phyloP scores from a whole-genome alignment of 2,797 vertebrate species.

The Pristis pectinata region DNA sequence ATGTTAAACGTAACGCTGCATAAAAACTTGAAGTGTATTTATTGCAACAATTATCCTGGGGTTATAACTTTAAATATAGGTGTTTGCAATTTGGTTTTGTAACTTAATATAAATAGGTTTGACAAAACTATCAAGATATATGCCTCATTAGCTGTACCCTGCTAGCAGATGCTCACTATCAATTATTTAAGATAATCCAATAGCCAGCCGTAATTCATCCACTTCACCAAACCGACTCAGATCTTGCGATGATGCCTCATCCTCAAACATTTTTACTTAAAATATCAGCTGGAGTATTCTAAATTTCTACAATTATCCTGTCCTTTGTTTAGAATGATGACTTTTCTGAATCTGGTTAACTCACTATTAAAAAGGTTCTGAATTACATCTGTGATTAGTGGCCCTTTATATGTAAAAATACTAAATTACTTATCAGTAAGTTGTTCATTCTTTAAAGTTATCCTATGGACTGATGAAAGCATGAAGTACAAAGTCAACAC shows the following conservation, averaged over 20 bases:
- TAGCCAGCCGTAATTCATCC: not conserved
- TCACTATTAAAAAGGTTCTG: not conserved
- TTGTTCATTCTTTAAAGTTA: not conserved
- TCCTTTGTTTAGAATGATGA: not conserved
- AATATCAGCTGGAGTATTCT: not conserved
- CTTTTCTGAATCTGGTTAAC: not conserved
- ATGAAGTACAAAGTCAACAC: not conserved
- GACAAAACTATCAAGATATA: not conserved
- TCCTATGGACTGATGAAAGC: not conserved
- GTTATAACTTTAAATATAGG: not conserved
- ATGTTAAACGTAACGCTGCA: not conserved
- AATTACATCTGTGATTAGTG: not conserved
- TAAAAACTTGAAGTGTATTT: not conserved
- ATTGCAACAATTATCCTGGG: not conserved
- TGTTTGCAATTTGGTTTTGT: not conserved
- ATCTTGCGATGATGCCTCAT: not conserved
- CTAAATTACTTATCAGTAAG: not conserved
- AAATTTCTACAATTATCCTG: too few species aligned
- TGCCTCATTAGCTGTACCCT: not conserved
- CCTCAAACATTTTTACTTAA: not conserved
- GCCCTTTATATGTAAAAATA: not conserved
- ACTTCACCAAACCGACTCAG: not conserved
- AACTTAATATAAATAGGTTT: not conserved
- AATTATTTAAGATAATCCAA: constrained; percentile 27
- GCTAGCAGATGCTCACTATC: constrained; percentile 13